A percentile compares a stretch with the other conserved stretches of the same genome.
Evolutionary conservation across 2,888 invertebrate species (phyloP).

Genomic region (Nesidiocoris tenuis): DNA sequence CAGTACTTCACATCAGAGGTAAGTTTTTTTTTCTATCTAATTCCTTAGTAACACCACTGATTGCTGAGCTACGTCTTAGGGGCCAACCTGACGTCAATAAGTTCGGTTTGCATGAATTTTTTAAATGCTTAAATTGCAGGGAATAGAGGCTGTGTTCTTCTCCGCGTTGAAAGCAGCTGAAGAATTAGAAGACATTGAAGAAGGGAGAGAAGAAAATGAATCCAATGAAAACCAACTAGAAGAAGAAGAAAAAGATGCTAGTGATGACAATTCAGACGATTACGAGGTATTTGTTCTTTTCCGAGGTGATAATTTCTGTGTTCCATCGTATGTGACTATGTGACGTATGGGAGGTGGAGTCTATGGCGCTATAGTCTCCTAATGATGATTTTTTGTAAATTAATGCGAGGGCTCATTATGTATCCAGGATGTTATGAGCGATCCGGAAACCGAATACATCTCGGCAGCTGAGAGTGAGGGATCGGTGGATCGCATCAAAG

Average conservation of each 20-base stretch:
- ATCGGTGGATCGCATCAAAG: too few relatives aligned
- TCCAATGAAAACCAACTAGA: not conserved
- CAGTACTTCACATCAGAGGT: conserved; percentile 65
- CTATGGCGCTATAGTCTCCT: too few relatives aligned
- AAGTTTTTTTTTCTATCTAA: not conserved
- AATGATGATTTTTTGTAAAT: too few relatives aligned
- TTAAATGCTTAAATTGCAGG: conserved; percentile 46
- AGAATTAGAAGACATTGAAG: conserved; percentile 25
- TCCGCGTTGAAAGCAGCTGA: conserved; percentile 67
- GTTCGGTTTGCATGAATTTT: too few relatives aligned
- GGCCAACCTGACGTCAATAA: too few relatives aligned
- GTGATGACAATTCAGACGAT: not conserved
- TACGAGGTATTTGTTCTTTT: too few relatives aligned
- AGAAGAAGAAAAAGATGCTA: not conserved
- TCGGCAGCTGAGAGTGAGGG: not conserved
- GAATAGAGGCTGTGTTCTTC: conserved; percentile 81
- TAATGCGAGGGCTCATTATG: too few relatives aligned
- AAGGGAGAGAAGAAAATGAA: conserved; percentile 20
- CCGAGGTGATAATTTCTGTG: too few relatives aligned
- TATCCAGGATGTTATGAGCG: not conserved
- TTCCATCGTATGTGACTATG: too few relatives aligned
- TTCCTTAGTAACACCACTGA: too few relatives aligned
- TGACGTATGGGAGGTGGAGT: too few relatives aligned
- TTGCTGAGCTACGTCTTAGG: too few relatives aligned
- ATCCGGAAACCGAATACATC: not conserved